Percentiles rank a stretch among this genome's conserved stretches.
Conservation (phyloP, 2,113 vertebrate species). For the Cyanoramphus novaezelandiae region DNA sequence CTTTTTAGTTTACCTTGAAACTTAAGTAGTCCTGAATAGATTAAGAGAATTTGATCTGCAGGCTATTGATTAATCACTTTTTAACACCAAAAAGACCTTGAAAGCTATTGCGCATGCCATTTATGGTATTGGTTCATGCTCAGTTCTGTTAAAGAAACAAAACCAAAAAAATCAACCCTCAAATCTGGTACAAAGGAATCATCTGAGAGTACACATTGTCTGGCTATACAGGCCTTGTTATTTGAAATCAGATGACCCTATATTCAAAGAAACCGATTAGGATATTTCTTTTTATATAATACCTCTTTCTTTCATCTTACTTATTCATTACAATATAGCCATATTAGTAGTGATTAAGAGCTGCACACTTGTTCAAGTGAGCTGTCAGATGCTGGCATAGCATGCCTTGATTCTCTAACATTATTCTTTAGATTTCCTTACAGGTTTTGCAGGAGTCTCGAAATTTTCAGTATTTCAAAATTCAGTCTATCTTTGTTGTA, state of each 20-base stretch:
- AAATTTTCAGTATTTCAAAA: not conserved
- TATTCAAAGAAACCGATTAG: not conserved
- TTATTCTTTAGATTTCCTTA: not conserved
- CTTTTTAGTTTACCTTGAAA: not conserved
- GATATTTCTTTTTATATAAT: not conserved
- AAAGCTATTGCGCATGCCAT: not conserved
- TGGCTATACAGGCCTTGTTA: not conserved
- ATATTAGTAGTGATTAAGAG: not conserved
- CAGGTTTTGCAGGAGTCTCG: not conserved
- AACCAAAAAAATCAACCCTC: not conserved
- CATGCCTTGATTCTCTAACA: not conserved
- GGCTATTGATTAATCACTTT: not conserved
- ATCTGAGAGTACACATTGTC: not conserved
- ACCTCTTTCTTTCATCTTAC: not conserved
- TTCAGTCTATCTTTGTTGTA: not conserved
- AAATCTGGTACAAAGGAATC: not conserved
- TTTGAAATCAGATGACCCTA: not conserved
- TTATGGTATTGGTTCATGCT: accelerated
- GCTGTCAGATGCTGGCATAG: not conserved
- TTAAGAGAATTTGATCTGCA: not conserved
- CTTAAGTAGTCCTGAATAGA: not conserved
- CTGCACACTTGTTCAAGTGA: not conserved
- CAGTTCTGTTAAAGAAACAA: not conserved
- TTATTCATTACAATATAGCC: not conserved
- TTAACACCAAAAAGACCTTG: not conserved